Conservation (phyloP, 2,888 invertebrate genomes). For the Lumbricus terrestris region DNA sequence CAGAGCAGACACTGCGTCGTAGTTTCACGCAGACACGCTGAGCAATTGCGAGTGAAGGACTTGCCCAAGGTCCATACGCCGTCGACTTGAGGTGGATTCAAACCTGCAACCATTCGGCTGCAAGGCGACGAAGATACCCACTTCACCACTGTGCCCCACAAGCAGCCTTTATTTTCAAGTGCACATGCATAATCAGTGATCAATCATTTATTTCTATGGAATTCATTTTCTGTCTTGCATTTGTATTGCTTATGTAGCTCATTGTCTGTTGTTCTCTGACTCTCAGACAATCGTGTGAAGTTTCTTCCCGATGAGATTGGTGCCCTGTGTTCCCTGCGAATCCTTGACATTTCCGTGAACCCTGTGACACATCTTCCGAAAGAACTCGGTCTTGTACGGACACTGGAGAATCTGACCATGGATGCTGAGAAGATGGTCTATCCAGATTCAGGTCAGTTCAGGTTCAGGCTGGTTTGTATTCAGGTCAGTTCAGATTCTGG, state of each 20-base stretch:
- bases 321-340: neutral
- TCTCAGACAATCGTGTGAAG: conserved; percentile 21
- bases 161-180: no score
- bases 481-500: neutral
- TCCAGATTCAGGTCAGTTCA: neutral
- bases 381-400: neutral
- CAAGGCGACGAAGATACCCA: no score
- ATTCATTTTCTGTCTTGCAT: neutral
- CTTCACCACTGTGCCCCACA: no score
- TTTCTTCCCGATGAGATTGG: neutral
- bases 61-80: no score
- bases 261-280: neutral
- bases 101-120: no score
- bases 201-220: neutral
- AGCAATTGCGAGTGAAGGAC: no score
- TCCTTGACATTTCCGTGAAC: conserved; percentile 15
- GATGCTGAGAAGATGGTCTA: conserved; percentile 17
- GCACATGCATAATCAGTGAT: neutral
- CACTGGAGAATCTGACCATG: neutral
- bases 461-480: no score
- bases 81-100: no score
- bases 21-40: no score
- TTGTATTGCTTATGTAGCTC: neutral
- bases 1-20: no score
- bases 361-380: neutral